Evolutionary conservation across 2,113 vertebrate species (phyloP), one percentile per base, ranked within the genome.

Genomic region (Lophius piscatorius): DNA sequence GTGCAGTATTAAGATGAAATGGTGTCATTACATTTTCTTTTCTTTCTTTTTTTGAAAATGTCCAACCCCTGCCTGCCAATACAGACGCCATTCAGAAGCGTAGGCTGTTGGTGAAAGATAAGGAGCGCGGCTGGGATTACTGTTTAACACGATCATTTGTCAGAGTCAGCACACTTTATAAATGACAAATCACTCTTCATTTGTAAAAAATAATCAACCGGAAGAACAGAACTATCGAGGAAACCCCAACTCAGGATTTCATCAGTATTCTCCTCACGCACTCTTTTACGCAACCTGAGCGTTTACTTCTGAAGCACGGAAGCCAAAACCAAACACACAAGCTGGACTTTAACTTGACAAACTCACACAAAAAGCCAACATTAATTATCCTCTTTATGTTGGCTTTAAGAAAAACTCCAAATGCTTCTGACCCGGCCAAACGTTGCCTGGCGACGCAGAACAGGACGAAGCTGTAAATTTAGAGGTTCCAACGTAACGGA

Each of bases 61-160:
- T 51, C n/a, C n/a, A n/a, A n/a, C n/a, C n/a, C n/a, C n/a, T n/a
- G n/a, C n/a, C n/a, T n/a, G n/a, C n/a, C n/a, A n/a, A n/a, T n/a
- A n/a, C n/a, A n/a, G n/a, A n/a, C n/a, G n/a, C n/a, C n/a, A n/a
- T n/a, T n/a, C 35, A n/a, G 5, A 29, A 23, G 16, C 18, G 46
- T 38, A 44, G 38, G 57, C 61, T 76, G 71, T 4, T 14, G 29
- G 34, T 46, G 47, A 60, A 14, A 67, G 78, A 82, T 80, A 80
- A 57, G 47, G 26, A 64, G 47, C 36, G 11, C 10, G 0, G 33
- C 52, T 42, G 40, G 1, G 29, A 44, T 56, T 45, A n/a, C n/a
- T n/a, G n/a, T n/a, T 11, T 10, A 31, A 56, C 12, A 40, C 26
- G n/a, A 24, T 23, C 17, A 44, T 33, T 23, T 47, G 11, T 16